Conservation (phyloP, 1,140 invertebrate genomes). For the Dinothrombium tinctorium region DNA sequence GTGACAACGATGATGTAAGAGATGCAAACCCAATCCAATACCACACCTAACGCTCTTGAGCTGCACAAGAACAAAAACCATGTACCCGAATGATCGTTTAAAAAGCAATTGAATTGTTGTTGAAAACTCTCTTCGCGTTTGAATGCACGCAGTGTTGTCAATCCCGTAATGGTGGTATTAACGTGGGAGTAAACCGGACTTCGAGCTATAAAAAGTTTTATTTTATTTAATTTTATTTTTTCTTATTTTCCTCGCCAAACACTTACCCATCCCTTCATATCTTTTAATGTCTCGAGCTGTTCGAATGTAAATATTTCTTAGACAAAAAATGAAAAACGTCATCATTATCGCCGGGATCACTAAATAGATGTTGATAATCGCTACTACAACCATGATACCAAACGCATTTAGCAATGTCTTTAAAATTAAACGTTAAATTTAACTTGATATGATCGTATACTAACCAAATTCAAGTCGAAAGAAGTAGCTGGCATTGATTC, state of each 20-base stretch:
- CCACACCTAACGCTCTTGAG: slow-evolving; percentile 55
- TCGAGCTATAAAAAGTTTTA: slow-evolving; percentile 6
- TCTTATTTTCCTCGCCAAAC: no score
- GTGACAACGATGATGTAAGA: slow-evolving; percentile 32
- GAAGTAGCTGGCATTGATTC: slow-evolving; percentile 40
- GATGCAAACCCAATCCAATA: slow-evolving; percentile 46
- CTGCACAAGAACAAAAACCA: slow-evolving; percentile 47
- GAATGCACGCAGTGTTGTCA: slow-evolving; percentile 25
- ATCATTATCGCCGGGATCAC: neutral
- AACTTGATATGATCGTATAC: neutral
- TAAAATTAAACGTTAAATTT: no score
- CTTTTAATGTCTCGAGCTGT: neutral
- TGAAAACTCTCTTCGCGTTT: slow-evolving; percentile 32
- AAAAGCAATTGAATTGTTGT: slow-evolving; percentile 26
- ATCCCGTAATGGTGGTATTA: slow-evolving; percentile 24
- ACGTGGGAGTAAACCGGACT: slow-evolving; percentile 26
- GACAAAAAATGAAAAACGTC: neutral
- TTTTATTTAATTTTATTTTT: neutral
- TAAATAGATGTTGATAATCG: neutral
- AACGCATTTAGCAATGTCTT: no score
- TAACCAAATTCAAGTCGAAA: slow-evolving; percentile 24
- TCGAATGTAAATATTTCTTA: neutral
- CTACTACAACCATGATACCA: neutral
- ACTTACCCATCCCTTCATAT: neutral
- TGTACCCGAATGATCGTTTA: slow-evolving; percentile 19